phyloP scores from a whole-genome alignment of 2,797 vertebrate genomes.

The Antrozous pallidus region DNA sequence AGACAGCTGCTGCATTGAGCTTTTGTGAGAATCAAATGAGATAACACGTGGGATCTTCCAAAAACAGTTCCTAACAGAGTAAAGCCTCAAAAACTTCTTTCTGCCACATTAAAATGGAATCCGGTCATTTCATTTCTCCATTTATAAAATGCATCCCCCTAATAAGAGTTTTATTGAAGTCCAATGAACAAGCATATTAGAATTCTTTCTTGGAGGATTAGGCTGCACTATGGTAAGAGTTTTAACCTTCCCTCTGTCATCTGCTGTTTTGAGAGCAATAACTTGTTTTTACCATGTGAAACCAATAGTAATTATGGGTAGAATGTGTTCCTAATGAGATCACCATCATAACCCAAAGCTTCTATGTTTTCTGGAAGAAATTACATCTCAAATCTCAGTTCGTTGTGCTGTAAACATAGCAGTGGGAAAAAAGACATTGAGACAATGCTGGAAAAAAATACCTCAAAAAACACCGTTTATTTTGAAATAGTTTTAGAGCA shows the following conservation, averaged over 20 bases:
- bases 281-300: background rate
- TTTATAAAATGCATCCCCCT: background rate
- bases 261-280: background rate
- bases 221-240: background rate
- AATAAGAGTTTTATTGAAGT: background rate
- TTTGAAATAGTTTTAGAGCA: background rate
- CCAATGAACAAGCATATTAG: constrained; percentile 17
- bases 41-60: background rate
- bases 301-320: background rate
- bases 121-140: background rate
- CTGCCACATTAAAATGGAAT: background rate
- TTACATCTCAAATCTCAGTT: background rate
- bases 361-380: background rate
- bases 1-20: background rate
- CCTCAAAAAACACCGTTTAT: background rate
- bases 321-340: background rate
- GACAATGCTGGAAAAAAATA: background rate
- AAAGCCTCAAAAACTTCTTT: background rate
- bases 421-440: background rate
- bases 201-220: background rate
- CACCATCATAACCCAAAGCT: background rate
- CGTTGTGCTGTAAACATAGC: background rate
- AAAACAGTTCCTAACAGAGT: background rate
- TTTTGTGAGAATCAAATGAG: background rate
- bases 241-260: background rate